Percentiles rank a stretch among this genome's conserved stretches.
Evolutionary conservation across 2,888 invertebrate genomes (phyloP).

Genomic region (Drosophila birchii): DNA sequence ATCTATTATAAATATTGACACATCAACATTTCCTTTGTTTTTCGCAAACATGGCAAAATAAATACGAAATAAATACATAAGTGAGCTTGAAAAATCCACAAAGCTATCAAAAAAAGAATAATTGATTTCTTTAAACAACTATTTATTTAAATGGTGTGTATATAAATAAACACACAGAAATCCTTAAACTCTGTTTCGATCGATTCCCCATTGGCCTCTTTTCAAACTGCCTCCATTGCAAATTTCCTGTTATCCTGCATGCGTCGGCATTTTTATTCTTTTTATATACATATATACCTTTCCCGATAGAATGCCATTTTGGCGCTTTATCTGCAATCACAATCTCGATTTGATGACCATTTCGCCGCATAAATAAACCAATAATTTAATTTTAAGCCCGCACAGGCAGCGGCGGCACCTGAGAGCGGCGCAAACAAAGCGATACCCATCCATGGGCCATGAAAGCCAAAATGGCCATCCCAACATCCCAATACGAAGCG

Average conservation of each 20-base stretch:
- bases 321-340: conserved; percentile 57
- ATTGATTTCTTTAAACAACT: conserved; percentile 2
- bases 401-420: conserved; percentile 51
- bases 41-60: background rate
- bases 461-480: conserved; percentile 50
- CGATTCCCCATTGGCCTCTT: background rate
- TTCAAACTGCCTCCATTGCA: background rate
- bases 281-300: conserved; percentile 1
- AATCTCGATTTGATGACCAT: conserved; percentile 70
- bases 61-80: background rate
- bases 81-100: background rate
- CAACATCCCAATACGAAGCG: conserved; percentile 23
- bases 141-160: background rate
- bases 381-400: conserved; percentile 70
- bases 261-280: conserved; percentile 33
- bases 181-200: background rate
- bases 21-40: background rate
- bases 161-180: conserved; percentile 1
- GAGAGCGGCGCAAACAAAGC: conserved; percentile 44
- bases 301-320: conserved; percentile 21
- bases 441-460: conserved; percentile 41
- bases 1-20: background rate
- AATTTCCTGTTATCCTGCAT: background rate
- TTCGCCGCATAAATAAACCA: conserved; percentile 69
- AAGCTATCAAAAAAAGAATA: background rate